Base-by-base conservation (phyloP, 1,140 invertebrate genomes). In the Paralvinella palmiformis region DNA sequence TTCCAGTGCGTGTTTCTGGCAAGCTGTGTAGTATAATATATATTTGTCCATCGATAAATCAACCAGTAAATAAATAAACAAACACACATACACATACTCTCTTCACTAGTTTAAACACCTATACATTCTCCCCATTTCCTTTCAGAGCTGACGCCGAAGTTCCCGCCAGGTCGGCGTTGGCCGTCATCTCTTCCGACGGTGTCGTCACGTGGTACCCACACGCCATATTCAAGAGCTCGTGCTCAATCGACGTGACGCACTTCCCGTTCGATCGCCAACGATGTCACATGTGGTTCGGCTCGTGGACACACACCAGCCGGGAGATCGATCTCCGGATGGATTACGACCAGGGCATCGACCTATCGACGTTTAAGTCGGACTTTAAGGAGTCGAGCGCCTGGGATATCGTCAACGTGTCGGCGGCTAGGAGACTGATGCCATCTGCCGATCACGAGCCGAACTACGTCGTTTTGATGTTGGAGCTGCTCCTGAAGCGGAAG, bases 251-350 rank as follows among this genome's bases (percentile, higher is more conserved):
- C 73, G 76, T 89, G 44, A 77, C 78, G 20, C 76, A 83, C n/a
- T 90, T 87, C 87, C 88, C 88, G 0, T 87, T 85, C 61, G 88
- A 89, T 72, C 77, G 75, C n/a, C 88, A 90, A 71, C 79, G 71
- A 0, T 90, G 88, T 22, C 70, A 73, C 69, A 67, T 89, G 2
- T 83, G 81, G 62, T 79, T 90, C 17, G 88, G 87, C 10, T 73
- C 72, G 1, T 73, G 73, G 72, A 85, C 86, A 3, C 85, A 86
- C 68, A 74, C 82, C 64, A 84, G 84, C 2, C 72, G 83, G n/a
- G 79, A 85, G 67, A 77, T 88, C 6, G 81, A 87, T 69, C 66
- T 87, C 33, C 69, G 73, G 50, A 53, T 82, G 41, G 17, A 52
- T n/a, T 29, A 55, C 59, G 1, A 17, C 6, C 1, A 69, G 65